These are phyloP conservation scores for Taurulus bubalis DNA, from an alignment of 2,113 vertebrate species.

Conservation along the genomic window DNA sequence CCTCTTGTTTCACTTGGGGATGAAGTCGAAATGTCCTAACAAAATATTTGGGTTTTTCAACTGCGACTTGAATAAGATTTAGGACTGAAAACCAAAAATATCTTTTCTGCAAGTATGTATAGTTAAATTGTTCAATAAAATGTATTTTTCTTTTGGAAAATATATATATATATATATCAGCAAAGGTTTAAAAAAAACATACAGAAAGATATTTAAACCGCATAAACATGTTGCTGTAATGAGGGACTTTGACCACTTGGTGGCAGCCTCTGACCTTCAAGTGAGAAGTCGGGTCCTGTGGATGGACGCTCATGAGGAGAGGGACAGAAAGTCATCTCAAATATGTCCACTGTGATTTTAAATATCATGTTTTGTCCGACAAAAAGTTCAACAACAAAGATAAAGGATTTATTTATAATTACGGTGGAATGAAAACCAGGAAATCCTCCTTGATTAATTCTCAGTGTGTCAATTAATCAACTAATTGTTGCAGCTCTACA, in stretches of 20 bases:
- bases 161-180: neutral
- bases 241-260: constrained; percentile 18
- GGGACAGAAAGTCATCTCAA: neutral
- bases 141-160: neutral
- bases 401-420: neutral
- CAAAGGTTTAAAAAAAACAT: neutral
- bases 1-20: neutral
- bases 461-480: neutral
- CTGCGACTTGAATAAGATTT: neutral
- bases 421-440: neutral
- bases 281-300: neutral
- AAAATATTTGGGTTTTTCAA: neutral
- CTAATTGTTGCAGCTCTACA: neutral
- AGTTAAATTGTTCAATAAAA: neutral
- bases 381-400: neutral
- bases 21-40: neutral
- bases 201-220: neutral
- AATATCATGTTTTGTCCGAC: neutral
- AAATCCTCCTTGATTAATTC: neutral
- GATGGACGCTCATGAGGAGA: neutral
- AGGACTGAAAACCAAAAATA: neutral
- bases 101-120: neutral
- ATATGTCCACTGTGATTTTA: neutral
- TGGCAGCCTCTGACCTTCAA: constrained; percentile 19
- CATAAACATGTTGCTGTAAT: neutral